Evolutionary conservation across 2,888 invertebrate genomes (phyloP).

Genomic region (Tryphoninae sp.): DNA sequence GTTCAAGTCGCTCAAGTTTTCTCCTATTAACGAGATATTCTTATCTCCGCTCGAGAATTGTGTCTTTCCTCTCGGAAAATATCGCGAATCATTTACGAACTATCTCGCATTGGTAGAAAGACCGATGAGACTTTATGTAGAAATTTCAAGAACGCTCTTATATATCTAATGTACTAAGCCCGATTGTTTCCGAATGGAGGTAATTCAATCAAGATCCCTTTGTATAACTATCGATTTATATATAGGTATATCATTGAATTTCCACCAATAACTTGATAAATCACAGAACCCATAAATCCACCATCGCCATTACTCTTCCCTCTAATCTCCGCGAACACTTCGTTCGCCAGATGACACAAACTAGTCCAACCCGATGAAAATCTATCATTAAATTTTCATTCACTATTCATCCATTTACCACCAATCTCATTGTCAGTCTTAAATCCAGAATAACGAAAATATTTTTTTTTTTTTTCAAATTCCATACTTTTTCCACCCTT

Average conservation of each 20-base stretch:
- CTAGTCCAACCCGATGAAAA: too few species aligned
- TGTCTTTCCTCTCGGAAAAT: constrained; percentile 23
- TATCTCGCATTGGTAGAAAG: constrained; percentile 10
- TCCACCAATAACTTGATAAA: constrained; percentile 45
- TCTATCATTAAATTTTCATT: too few species aligned
- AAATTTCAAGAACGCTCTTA: constrained; percentile 19
- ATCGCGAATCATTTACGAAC: constrained; percentile 44
- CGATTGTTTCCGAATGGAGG: constrained; percentile 40
- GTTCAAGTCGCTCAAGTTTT: constrained; percentile 5
- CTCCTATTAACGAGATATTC: constrained; percentile 56
- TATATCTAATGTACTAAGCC: not conserved
- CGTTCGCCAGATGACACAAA: not conserved
- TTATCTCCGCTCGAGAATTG: constrained; percentile 54
- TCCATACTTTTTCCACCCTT: too few species aligned
- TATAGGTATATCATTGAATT: constrained; percentile 29
- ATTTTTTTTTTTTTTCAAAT: too few species aligned
- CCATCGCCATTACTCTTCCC: constrained; percentile 40
- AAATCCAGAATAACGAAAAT: too few species aligned
- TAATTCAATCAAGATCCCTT: constrained; percentile 50
- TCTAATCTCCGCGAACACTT: constrained; percentile 22
- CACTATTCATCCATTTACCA: too few species aligned
- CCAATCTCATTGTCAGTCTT: too few species aligned
- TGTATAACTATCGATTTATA: too few species aligned
- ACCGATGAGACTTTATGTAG: constrained; percentile 1
- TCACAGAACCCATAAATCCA: constrained; percentile 44